phyloP scores from a whole-genome alignment of 2,113 vertebrate species.

The Clarias magur region DNA sequence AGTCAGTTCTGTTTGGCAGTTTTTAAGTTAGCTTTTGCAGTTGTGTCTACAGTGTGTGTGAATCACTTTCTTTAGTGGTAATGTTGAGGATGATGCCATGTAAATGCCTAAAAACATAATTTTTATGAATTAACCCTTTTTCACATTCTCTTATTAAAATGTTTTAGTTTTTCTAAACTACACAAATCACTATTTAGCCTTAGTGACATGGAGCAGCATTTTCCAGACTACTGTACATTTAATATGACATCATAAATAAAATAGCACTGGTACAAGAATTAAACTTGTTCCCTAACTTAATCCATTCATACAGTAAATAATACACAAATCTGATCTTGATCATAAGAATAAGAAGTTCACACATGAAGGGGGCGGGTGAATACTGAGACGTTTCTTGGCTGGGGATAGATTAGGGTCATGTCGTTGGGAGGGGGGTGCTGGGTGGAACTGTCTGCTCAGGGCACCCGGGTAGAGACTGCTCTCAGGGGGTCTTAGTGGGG shows the following conservation, averaged over 20 bases:
- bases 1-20: background rate
- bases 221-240: background rate
- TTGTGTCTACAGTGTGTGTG: background rate
- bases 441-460: background rate
- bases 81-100: background rate
- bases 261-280: background rate
- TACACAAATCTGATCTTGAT: background rate
- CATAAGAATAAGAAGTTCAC: background rate
- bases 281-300: background rate
- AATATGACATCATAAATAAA: background rate
- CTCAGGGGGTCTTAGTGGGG: background rate
- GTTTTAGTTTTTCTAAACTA: background rate
- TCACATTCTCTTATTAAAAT: background rate
- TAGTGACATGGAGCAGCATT: background rate
- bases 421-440: background rate
- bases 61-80: background rate
- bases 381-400: background rate
- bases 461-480: background rate
- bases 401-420: background rate
- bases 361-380: background rate
- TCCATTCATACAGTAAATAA: background rate
- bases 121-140: background rate
- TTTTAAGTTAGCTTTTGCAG: background rate
- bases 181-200: background rate
- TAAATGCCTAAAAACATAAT: background rate